Percentiles rank a stretch among this genome's conserved stretches.
Evolutionary conservation across 2,888 invertebrate species (phyloP).

Genomic region (Cantharis rustica): DNA sequence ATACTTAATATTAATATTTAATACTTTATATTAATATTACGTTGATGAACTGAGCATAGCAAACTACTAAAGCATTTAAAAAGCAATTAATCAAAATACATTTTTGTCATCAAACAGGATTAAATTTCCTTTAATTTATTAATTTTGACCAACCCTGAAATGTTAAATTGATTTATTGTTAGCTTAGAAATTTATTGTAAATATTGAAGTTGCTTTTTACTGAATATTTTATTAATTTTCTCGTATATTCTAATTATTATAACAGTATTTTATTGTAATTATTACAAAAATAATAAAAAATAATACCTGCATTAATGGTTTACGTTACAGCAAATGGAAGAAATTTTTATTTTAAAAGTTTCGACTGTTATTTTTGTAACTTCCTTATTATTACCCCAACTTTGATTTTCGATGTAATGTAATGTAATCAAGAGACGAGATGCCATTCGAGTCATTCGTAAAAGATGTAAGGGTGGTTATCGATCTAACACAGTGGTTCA

Average conservation of each 20-base stretch:
- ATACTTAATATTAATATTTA: too few relatives aligned
- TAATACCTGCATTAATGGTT: background rate
- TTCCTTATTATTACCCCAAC: background rate
- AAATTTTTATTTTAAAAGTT: too few relatives aligned
- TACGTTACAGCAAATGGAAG: too few relatives aligned
- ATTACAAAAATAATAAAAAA: constrained; percentile 1
- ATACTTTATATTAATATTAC: too few relatives aligned
- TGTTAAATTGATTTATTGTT: constrained; percentile 37
- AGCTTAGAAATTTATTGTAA: constrained; percentile 42
- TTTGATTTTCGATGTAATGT: background rate
- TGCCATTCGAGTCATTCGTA: constrained; percentile 15
- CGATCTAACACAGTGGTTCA: constrained; percentile 15
- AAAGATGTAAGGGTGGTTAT: constrained; percentile 25
- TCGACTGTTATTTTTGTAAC: background rate
- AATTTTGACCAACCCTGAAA: constrained; percentile 13
- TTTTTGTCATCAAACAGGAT: background rate
- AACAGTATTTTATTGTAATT: background rate
- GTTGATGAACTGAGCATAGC: background rate
- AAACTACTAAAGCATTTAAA: background rate
- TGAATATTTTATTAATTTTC: constrained; percentile 23
- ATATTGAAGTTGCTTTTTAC: constrained; percentile 32
- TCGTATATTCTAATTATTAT: constrained; percentile 14
- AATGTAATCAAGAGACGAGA: background rate
- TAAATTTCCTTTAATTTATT: constrained; percentile 21
- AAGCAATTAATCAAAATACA: background rate